phyloP scores from a whole-genome alignment of 1,140 invertebrate species.

The Drosophila kanapiae region DNA sequence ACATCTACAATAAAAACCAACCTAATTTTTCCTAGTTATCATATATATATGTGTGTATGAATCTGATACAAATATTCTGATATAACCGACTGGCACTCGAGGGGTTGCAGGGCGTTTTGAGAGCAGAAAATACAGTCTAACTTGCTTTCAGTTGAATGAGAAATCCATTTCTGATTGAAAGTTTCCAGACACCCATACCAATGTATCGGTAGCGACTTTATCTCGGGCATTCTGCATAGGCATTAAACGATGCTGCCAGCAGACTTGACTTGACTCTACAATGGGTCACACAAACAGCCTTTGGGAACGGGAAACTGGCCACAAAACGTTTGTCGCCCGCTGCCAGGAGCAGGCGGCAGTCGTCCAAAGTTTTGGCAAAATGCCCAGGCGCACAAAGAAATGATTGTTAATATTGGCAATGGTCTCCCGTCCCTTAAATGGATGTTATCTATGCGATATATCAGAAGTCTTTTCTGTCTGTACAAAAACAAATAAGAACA shows the following conservation, averaged over 20 bases:
- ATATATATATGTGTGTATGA: neutral
- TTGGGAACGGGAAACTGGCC: slow-evolving; percentile 71
- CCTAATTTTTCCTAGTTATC: slow-evolving; percentile 20
- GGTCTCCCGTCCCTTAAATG: slow-evolving; percentile 45
- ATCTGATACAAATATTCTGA: neutral
- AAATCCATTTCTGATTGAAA: neutral
- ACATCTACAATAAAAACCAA: slow-evolving; percentile 55
- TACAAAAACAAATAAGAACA: no score
- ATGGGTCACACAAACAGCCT: slow-evolving; percentile 65
- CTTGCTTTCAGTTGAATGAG: neutral
- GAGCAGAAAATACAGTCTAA: neutral
- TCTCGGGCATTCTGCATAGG: slow-evolving; percentile 13
- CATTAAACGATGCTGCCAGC: neutral
- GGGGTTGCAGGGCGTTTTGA: no score
- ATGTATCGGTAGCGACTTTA: slow-evolving; percentile 26
- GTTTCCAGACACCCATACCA: no score
- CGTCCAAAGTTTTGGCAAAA: slow-evolving; percentile 67
- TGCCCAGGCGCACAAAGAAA: slow-evolving; percentile 71
- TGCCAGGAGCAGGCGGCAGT: slow-evolving; percentile 44
- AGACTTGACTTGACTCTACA: slow-evolving; percentile 69
- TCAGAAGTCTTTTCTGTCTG: neutral
- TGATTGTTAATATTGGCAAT: slow-evolving; percentile 81
- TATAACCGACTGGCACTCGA: neutral
- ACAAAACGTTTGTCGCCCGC: slow-evolving; percentile 78
- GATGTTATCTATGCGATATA: slow-evolving; percentile 69